Conservation (phyloP, 1,140 invertebrate genomes). For the Formica exsecta region DNA sequence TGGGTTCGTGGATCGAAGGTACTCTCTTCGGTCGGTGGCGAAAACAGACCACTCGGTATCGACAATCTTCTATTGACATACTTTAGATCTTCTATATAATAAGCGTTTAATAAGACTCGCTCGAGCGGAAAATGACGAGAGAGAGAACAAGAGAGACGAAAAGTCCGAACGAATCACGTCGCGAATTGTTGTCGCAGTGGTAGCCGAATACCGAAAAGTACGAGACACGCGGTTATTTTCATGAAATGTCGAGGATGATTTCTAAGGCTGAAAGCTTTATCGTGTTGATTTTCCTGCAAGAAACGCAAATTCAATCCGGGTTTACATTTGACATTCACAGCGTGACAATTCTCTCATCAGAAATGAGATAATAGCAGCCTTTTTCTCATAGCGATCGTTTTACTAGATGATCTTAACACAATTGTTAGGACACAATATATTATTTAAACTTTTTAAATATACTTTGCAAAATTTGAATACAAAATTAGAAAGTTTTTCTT, state of each 20-base stretch:
- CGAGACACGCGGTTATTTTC: slow-evolving; percentile 3
- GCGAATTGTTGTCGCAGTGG: slow-evolving; percentile 69
- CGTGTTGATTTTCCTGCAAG: slow-evolving; percentile 30
- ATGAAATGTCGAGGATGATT: not conserved
- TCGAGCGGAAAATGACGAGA: slow-evolving; percentile 61
- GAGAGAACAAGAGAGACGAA: slow-evolving; percentile 46
- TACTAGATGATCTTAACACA: not conserved
- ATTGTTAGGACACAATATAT: not conserved
- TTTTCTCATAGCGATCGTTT: not conserved
- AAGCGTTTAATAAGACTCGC: slow-evolving; percentile 75
- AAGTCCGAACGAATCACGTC: slow-evolving; percentile 56
- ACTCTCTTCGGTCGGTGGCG: slow-evolving; percentile 68
- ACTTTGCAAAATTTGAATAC: not conserved
- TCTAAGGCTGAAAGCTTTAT: slow-evolving; percentile 14
- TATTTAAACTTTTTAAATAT: not conserved
- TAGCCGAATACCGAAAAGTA: slow-evolving; percentile 43
- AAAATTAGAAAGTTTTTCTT: not conserved
- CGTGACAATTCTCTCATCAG: slow-evolving; percentile 19
- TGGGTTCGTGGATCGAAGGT: slow-evolving; percentile 72
- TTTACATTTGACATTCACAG: slow-evolving; percentile 34
- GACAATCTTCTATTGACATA: slow-evolving; percentile 83
- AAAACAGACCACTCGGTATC: slow-evolving; percentile 80
- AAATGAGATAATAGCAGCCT: too few species aligned
- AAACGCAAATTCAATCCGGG: slow-evolving; percentile 47
- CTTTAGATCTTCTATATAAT: slow-evolving; percentile 77